phyloP scores from a whole-genome alignment of 2,797 vertebrate species.

The Lateolabrax maculatus region DNA sequence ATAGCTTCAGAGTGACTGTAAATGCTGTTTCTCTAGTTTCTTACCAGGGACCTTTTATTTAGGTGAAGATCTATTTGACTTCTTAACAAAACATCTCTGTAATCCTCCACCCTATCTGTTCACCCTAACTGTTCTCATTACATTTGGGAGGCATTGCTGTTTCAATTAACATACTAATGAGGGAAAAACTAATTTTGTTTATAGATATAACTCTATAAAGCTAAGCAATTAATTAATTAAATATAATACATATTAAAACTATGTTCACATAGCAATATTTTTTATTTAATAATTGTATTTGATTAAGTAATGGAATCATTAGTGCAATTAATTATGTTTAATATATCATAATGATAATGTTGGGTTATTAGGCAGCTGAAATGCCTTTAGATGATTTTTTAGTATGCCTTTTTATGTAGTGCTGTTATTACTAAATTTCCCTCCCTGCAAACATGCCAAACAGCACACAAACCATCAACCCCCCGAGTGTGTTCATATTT shows the following conservation, averaged over 20 bases:
- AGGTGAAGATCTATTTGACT: neutral
- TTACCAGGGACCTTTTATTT: neutral
- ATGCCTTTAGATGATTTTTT: neutral
- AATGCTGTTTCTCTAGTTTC: neutral
- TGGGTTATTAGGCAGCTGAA: constrained; percentile 8
- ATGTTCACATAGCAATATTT: constrained; percentile 1
- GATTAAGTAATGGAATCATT: constrained; percentile 11
- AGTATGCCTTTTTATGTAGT: neutral
- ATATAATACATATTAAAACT: constrained; percentile 17
- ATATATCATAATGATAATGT: constrained; percentile 18
- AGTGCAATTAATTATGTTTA: neutral
- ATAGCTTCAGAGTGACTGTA: constrained; percentile 10
- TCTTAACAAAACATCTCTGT: neutral
- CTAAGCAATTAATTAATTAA: constrained; percentile 7
- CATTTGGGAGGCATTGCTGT: constrained; percentile 12
- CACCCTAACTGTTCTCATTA: constrained; percentile 23
- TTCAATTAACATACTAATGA: constrained; percentile 36
- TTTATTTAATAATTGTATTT: constrained; percentile 11
- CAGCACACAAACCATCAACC: constrained; percentile 19
- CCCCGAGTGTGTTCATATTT: constrained; percentile 33
- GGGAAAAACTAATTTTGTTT: constrained; percentile 6
- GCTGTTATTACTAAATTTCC: constrained; percentile 1
- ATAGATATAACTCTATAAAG: neutral
- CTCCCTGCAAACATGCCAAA: neutral
- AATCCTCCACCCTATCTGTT: too few species aligned